Percentiles rank a stretch among this genome's conserved stretches.
These are phyloP conservation scores for Trididemnum nubilum DNA, from an alignment of 23 tunicate species.

Conservation along the genomic window DNA sequence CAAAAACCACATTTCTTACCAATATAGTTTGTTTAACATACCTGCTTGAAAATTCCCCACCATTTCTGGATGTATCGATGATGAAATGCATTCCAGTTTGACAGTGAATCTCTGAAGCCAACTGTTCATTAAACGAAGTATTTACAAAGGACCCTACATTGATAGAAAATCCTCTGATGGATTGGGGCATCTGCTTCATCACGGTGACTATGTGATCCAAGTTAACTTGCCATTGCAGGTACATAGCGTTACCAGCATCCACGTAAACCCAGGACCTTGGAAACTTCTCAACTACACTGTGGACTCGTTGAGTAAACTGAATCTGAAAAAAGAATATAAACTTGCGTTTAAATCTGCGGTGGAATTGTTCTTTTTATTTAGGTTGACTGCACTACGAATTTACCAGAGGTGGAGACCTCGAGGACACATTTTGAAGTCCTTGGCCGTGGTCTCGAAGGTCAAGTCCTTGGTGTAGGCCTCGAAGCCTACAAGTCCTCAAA, in stretches of 20 bases:
- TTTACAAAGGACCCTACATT: slow-evolving; percentile 97
- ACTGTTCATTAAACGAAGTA: slow-evolving; percentile 59
- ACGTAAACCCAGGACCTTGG: slow-evolving; percentile 89
- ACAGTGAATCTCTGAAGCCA: slow-evolving; percentile 78
- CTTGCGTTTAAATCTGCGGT: too few species aligned
- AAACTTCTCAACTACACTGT: slow-evolving; percentile 51
- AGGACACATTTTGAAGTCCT: too few species aligned
- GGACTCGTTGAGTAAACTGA: slow-evolving; percentile 76
- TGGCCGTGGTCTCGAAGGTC: too few species aligned
- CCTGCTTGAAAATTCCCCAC: slow-evolving; percentile 80
- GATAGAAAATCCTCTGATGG: slow-evolving; percentile 80
- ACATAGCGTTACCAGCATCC: slow-evolving; percentile 97
- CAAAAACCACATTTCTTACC: too few species aligned
- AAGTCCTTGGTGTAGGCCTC: too few species aligned
- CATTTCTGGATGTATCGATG: slow-evolving; percentile 94
- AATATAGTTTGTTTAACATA: too few species aligned
- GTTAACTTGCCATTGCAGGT: slow-evolving; percentile 94
- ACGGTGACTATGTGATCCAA: slow-evolving; percentile 78
- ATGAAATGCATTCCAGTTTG: slow-evolving; percentile 91
- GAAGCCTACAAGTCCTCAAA: too few species aligned
- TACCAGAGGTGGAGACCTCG: too few species aligned
- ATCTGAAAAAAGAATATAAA: slow-evolving; percentile 55
- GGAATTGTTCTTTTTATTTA: too few species aligned
- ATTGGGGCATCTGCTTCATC: slow-evolving; percentile 81
- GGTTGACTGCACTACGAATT: too few species aligned